Evolutionary conservation across 2,113 vertebrate species (phyloP).

Genomic region (Rhinopithecus roxellana): DNA sequence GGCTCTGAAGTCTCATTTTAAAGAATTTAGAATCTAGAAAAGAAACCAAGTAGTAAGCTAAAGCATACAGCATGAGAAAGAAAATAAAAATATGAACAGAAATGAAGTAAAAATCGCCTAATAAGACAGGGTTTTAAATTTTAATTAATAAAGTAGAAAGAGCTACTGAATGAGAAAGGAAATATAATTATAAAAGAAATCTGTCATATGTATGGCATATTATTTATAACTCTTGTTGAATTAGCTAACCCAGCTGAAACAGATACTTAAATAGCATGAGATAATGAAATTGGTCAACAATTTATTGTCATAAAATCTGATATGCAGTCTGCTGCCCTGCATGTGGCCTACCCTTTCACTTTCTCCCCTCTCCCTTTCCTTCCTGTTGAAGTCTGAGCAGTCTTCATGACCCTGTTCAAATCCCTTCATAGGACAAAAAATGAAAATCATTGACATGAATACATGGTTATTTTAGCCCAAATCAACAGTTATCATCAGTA

Average conservation of each 20-base stretch:
- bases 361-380: not conserved
- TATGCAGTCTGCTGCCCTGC: not conserved
- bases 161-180: conserved; percentile 37
- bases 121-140: not conserved
- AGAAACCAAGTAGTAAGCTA: not conserved
- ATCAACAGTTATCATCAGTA: not conserved
- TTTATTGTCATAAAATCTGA: conserved; percentile 44
- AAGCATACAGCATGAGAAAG: conserved; percentile 11
- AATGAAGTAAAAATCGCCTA: conserved; percentile 20
- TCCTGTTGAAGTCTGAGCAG: not conserved
- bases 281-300: conserved; percentile 40
- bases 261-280: conserved; percentile 33
- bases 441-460: not conserved
- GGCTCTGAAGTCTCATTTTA: conserved; percentile 26
- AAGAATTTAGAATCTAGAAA: conserved; percentile 40
- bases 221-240: conserved; percentile 45
- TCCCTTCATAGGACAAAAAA: conserved; percentile 37
- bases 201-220: conserved; percentile 43
- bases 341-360: not conserved
- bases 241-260: conserved; percentile 34
- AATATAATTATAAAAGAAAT: conserved; percentile 32
- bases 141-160: conserved; percentile 36
- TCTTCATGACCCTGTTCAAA: conserved; percentile 31
- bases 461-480: not conserved
- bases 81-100: conserved; percentile 22